Percentiles rank a stretch among this genome's conserved stretches.
Conservation (phyloP, 1,140 invertebrate species). For the Leptinotarsa defecta region DNA sequence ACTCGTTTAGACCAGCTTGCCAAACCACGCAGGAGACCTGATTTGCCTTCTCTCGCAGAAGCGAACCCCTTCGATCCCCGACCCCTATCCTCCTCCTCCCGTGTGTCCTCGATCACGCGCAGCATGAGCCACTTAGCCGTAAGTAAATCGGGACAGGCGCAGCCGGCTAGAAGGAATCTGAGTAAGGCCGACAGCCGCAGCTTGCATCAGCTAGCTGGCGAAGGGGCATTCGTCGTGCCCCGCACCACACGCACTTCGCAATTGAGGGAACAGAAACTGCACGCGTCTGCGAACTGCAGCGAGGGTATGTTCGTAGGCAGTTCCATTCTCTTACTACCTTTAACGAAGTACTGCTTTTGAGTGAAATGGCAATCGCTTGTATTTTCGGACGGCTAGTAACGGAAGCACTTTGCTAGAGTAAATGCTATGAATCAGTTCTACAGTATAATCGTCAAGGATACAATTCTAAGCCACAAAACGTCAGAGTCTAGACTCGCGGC, state of each 20-base stretch:
- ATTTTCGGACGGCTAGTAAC: conserved; percentile 67
- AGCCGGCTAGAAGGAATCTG: conserved; percentile 45
- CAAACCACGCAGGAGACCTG: conserved; percentile 68
- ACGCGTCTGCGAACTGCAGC: conserved; percentile 43
- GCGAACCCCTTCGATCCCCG: conserved; percentile 41
- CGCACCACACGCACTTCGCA: conserved; percentile 53
- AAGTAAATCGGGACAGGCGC: conserved; percentile 40
- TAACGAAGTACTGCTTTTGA: conserved; percentile 61
- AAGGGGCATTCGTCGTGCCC: conserved; percentile 46
- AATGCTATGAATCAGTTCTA: too few species aligned
- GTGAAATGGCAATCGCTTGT: conserved; percentile 80
- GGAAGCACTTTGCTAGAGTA: conserved; percentile 51
- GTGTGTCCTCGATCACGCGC: conserved; percentile 59
- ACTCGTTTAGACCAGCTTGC: conserved; percentile 84
- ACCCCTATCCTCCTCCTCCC: conserved; percentile 43
- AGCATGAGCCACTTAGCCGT: conserved; percentile 71
- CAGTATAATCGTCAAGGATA: too few species aligned
- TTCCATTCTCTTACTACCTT: conserved; percentile 21
- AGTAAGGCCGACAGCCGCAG: conserved; percentile 60
- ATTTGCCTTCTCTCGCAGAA: conserved; percentile 62
- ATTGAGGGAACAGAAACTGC: conserved; percentile 52
- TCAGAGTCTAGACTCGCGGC: too few species aligned
- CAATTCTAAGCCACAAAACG: too few species aligned
- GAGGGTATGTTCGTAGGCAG: conserved; percentile 45
- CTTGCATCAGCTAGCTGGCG: conserved; percentile 68